Evolutionary conservation across 2,888 invertebrate species (phyloP).

Genomic region (Pseudococcus jackbeardsleyi): DNA sequence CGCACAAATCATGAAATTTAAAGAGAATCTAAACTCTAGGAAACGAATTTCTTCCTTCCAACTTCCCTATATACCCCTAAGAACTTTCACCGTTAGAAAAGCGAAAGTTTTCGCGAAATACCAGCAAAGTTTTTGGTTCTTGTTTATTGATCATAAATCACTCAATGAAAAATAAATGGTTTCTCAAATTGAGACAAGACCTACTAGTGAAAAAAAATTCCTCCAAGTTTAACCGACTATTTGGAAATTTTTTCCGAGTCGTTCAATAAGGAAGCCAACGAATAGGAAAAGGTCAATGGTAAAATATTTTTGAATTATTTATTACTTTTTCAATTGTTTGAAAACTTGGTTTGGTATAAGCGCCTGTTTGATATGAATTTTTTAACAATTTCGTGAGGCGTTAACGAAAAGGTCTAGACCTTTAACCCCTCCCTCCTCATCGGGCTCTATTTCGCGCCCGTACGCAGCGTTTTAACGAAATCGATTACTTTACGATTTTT

Average conservation of each 20-base stretch:
- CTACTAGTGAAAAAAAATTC: not conserved
- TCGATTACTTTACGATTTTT: not conserved
- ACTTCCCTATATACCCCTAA: not conserved
- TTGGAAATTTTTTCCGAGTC: not conserved
- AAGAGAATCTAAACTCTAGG: not conserved
- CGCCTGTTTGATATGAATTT: not conserved
- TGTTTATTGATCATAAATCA: not conserved
- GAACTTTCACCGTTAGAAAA: not conserved
- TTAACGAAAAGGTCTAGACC: not conserved
- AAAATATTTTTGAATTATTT: constrained; percentile 15
- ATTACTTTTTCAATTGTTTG: constrained; percentile 17
- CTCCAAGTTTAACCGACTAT: not conserved
- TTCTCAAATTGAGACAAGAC: not conserved
- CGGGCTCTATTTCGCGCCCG: not conserved
- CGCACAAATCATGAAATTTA: not conserved
- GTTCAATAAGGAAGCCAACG: not conserved
- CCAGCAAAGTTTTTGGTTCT: not conserved
- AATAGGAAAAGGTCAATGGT: constrained; percentile 6
- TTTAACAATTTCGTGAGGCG: not conserved
- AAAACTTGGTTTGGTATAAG: not conserved
- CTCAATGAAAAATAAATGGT: not conserved
- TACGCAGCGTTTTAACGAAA: not conserved
- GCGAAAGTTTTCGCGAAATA: not conserved
- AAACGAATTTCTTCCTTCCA: not conserved
- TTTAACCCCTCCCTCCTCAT: not conserved